Percentiles rank a stretch among this genome's conserved stretches.
These are phyloP conservation scores for Schizopygopsis pylzovi DNA, from an alignment of 2,797 vertebrate species.

Conservation along the genomic window DNA sequence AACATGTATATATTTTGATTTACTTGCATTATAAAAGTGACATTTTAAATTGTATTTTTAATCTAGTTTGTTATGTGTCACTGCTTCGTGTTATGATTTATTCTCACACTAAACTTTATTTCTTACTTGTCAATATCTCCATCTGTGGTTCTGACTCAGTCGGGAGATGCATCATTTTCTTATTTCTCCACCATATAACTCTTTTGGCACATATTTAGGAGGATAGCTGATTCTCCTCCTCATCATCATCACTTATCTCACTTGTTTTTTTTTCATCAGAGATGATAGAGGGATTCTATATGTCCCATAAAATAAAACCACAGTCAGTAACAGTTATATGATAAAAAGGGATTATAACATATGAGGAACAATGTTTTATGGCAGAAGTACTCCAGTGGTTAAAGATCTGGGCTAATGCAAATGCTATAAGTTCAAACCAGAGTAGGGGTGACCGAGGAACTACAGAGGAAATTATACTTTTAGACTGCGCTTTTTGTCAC, in stretches of 20 bases:
- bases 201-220: neutral
- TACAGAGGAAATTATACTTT: slow-evolving; percentile 7
- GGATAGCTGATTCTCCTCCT: neutral
- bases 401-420: slow-evolving; percentile 2
- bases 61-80: neutral
- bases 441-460: slow-evolving; percentile 27
- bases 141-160: slow-evolving; percentile 28
- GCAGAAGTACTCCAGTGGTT: neutral
- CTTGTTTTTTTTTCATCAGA: neutral
- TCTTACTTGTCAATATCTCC: slow-evolving; percentile 34
- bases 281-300: neutral
- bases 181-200: slow-evolving; percentile 16
- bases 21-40: neutral
- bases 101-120: slow-evolving; percentile 12
- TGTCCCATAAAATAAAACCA: neutral
- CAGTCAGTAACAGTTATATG: neutral
- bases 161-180: slow-evolving; percentile 31
- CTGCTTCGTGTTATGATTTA: slow-evolving; percentile 11
- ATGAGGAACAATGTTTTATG: neutral
- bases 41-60: neutral
- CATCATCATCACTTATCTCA: neutral
- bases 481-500: neutral
- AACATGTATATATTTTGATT: neutral
- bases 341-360: slow-evolving; percentile 15
- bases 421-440: neutral